Conservation (phyloP, 1,140 invertebrate species). For the Samia ricini region DNA sequence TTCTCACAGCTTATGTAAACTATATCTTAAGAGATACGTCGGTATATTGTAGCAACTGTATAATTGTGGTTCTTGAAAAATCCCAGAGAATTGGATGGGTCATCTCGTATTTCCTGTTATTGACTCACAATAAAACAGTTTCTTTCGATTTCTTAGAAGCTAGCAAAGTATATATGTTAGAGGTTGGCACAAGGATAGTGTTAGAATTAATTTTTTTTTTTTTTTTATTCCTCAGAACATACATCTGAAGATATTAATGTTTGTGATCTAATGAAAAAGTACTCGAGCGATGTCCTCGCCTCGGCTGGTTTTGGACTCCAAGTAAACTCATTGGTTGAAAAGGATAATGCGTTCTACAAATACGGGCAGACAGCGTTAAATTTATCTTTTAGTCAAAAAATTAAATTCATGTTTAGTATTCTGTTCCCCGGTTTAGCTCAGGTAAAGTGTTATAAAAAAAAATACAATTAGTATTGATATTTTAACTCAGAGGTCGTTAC, state of each 20-base stretch:
- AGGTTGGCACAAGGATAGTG: no score
- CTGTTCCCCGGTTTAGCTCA: conserved; percentile 4
- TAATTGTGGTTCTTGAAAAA: no score
- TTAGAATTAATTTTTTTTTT: no score
- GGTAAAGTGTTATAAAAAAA: no score
- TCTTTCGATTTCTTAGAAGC: no score
- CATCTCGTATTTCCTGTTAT: no score
- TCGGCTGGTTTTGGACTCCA: conserved; percentile 76
- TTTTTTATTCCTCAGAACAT: conserved; percentile 5
- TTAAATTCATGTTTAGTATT: conserved; percentile 34
- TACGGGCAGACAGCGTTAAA: conserved; percentile 62
- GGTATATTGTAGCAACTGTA: no score
- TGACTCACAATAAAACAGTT: no score
- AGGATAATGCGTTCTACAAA: conserved; percentile 67
- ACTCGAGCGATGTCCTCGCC: conserved; percentile 79
- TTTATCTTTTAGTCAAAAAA: conserved; percentile 35
- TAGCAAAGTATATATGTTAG: no score
- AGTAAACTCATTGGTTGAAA: conserved; percentile 73
- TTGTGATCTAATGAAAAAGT: conserved; percentile 68
- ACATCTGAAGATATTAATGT: conserved; percentile 44
- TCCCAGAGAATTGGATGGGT: no score
- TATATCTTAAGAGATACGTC: no score
- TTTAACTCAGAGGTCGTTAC: neutral
- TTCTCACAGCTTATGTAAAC: no score
- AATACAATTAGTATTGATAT: neutral